A percentile compares a stretch with the other conserved stretches of the same genome.
phyloP scores from a whole-genome alignment of 2,888 invertebrate genomes.

The Acanthosoma haemorrhoidale region DNA sequence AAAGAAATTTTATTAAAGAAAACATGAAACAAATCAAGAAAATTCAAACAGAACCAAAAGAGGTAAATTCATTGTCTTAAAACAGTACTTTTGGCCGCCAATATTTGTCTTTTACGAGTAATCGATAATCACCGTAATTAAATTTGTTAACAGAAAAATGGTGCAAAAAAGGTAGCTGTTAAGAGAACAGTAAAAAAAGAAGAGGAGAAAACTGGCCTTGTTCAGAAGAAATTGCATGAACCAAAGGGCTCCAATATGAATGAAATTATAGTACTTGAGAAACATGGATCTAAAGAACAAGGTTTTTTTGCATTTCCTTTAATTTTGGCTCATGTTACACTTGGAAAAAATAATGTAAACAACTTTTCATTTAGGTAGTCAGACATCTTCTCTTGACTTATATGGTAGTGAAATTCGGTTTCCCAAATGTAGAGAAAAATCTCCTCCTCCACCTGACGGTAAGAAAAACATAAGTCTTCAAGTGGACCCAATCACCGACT shows the following conservation, averaged over 20 bases:
- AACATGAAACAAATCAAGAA: conserved; percentile 5
- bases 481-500: not conserved
- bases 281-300: not conserved
- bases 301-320: not conserved
- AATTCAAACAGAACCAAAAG: not conserved
- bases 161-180: not conserved
- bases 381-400: not conserved
- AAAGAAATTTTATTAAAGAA: conserved; percentile 16
- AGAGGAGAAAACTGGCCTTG: not conserved
- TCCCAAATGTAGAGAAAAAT: not conserved
- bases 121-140: not conserved
- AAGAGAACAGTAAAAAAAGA: not conserved
- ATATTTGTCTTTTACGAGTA: not conserved
- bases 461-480: conserved; percentile 17
- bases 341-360: no score
- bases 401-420: conserved; percentile 5
- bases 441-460: conserved; percentile 13
- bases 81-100: not conserved
- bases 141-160: not conserved
- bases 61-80: not conserved
- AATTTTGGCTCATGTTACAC: not conserved
- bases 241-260: no score
- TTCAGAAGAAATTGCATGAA: not conserved
- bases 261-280: no score
- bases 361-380: conserved; percentile 13